Conservation (phyloP, 2,888 invertebrate species). For the Hydrotaea diabolus region DNA sequence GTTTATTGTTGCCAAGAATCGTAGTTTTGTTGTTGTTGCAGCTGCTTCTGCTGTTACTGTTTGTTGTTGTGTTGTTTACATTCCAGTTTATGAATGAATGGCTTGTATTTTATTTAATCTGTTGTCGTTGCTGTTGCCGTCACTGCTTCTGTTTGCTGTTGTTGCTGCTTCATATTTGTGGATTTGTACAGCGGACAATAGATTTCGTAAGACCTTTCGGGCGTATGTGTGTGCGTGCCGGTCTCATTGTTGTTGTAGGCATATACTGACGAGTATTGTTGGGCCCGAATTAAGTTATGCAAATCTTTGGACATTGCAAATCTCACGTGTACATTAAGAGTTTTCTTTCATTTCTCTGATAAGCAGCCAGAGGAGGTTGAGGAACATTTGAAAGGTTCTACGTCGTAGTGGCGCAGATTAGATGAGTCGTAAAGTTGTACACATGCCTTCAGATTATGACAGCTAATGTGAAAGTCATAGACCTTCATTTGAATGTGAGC, state of each 20-base stretch:
- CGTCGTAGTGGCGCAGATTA: no score
- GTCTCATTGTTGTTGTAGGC: background rate
- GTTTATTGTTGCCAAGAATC: background rate
- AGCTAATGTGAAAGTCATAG: background rate
- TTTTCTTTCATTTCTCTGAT: background rate
- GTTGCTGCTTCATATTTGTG: background rate
- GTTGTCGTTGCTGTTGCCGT: constrained; percentile 18
- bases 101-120: constrained; percentile 49
- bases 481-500: no score
- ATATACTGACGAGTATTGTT: no score
- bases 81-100: constrained; percentile 46
- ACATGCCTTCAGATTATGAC: background rate
- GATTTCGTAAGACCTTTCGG: background rate
- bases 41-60: background rate
- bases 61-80: constrained; percentile 34
- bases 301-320: constrained; percentile 43
- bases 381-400: no score
- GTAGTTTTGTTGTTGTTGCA: background rate
- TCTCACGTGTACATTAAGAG: constrained; percentile 31
- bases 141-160: constrained; percentile 1
- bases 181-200: background rate
- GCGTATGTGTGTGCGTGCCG: background rate
- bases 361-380: background rate
- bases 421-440: no score
- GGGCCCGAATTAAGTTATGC: constrained; percentile 39